These are phyloP conservation scores for Petrocephalus microphthalmus DNA, from an alignment of 2,113 vertebrate genomes.

Conservation along the genomic window DNA sequence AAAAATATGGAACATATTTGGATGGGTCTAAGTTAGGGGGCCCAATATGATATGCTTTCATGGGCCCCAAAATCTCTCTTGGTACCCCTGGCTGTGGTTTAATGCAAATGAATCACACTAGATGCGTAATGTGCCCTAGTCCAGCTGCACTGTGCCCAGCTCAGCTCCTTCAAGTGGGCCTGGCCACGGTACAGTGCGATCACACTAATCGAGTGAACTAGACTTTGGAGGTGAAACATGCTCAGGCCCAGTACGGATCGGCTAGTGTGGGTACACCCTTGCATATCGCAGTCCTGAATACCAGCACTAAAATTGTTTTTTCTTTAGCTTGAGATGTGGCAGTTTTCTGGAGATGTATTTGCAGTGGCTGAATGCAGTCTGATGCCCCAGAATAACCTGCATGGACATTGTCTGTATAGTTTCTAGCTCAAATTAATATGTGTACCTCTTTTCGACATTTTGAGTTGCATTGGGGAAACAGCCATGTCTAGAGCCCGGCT, in stretches of 20 bases:
- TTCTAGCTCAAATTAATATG: background rate
- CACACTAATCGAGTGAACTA: too few species aligned
- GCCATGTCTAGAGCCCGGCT: background rate
- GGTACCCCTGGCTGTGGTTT: background rate
- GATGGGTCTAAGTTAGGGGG: background rate
- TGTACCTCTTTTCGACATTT: background rate
- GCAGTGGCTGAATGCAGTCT: background rate
- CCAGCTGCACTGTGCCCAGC: too few species aligned
- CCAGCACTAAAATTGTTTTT: background rate
- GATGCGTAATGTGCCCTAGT: too few species aligned
- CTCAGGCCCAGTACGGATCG: too few species aligned
- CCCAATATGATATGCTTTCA: too few species aligned
- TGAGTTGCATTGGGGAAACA: background rate
- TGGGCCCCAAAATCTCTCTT: background rate
- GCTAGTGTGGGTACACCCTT: too few species aligned
- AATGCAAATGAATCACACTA: background rate
- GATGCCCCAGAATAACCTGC: background rate
- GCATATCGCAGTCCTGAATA: background rate
- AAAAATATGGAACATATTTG: background rate
- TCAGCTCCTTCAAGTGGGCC: too few species aligned
- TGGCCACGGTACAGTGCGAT: too few species aligned
- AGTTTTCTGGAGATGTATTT: background rate
- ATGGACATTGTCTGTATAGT: background rate
- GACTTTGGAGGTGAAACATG: too few species aligned
- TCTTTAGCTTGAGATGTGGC: background rate